Evolutionary conservation across 2,797 vertebrate species (phyloP).

Genomic region (Muscicapa comitata): DNA sequence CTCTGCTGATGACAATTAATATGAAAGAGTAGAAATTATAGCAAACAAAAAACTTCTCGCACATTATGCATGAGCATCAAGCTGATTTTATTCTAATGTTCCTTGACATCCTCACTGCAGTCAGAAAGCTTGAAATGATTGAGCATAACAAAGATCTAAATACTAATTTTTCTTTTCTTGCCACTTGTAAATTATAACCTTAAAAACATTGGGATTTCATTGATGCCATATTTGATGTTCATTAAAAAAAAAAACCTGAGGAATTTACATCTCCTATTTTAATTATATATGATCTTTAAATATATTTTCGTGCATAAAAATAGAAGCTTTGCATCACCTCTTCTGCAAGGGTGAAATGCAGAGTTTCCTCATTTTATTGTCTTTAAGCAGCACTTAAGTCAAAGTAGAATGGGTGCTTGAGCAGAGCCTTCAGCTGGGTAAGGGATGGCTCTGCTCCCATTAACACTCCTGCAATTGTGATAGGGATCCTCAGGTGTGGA

Average conservation of each 20-base stretch:
- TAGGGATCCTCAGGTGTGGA: not conserved
- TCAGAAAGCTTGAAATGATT: constrained; percentile 35
- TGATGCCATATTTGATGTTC: not conserved
- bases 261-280: not conserved
- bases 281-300: not conserved
- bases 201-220: not conserved
- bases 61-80: not conserved
- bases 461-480: not conserved
- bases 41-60: not conserved
- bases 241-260: not conserved
- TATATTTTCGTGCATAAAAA: not conserved
- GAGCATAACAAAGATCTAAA: constrained; percentile 31
- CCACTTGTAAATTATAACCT: constrained; percentile 12
- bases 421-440: not conserved
- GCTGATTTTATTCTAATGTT: constrained; percentile 42
- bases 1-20: constrained; percentile 48
- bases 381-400: not conserved
- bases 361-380: not conserved
- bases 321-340: not conserved
- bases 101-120: not conserved
- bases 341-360: not conserved
- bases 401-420: not conserved
- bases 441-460: not conserved
- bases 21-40: not conserved
- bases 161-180: not conserved